These are phyloP conservation scores for Hirtodrosophila histrioides DNA, from an alignment of 2,888 invertebrate species.

Conservation along the genomic window DNA sequence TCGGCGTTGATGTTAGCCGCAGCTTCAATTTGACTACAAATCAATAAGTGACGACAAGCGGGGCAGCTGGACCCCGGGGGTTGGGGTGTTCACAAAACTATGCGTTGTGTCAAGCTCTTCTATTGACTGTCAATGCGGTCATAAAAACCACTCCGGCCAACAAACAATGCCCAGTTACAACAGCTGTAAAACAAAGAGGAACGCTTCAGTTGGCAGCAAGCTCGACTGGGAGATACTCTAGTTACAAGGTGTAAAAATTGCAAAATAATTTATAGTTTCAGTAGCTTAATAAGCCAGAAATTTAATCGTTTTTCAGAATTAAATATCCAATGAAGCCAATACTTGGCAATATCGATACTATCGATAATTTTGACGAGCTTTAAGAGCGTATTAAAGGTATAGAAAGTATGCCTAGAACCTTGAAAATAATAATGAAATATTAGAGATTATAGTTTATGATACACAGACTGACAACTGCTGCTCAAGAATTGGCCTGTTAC, in stretches of 20 bases:
- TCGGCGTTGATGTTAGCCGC: slow-evolving; percentile 12
- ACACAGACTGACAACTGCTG: no score
- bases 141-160: slow-evolving; percentile 67
- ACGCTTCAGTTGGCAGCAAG: background rate
- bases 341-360: no score
- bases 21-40: slow-evolving; percentile 77
- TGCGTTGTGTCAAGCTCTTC: slow-evolving; percentile 47
- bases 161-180: slow-evolving; percentile 53
- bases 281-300: no score
- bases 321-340: no score
- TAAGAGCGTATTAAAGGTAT: no score
- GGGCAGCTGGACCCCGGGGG: slow-evolving; percentile 1
- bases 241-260: background rate
- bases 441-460: no score
- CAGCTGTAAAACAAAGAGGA: slow-evolving; percentile 20
- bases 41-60: slow-evolving; percentile 57
- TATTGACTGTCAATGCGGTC: slow-evolving; percentile 66
- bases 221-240: slow-evolving; percentile 9
- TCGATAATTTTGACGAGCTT: no score
- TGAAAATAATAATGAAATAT: no score
- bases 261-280: no score
- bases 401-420: no score
- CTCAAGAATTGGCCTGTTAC: no score
- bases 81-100: slow-evolving; percentile 47
- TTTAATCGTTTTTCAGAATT: no score